Evolutionary conservation across 1,140 invertebrate genomes (phyloP).

Genomic region (Reticulitermes speratus): DNA sequence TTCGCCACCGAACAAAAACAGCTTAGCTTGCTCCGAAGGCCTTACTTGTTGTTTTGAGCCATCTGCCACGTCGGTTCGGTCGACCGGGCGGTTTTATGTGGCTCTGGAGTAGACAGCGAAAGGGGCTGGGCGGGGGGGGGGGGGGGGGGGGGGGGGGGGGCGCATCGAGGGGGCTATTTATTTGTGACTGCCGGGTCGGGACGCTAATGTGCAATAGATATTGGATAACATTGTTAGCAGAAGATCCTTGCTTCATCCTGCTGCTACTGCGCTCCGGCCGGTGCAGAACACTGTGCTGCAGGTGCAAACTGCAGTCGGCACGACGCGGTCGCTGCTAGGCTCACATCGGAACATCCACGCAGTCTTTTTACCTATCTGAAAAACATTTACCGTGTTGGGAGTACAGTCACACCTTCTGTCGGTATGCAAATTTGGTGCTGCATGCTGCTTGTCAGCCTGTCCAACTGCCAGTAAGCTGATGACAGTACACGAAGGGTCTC

Average conservation of each 20-base stretch:
- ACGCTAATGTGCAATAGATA: background rate
- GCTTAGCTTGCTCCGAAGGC: background rate
- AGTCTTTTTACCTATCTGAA: too few species aligned
- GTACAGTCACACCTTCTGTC: too few species aligned
- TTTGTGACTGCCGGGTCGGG: conserved; percentile 4
- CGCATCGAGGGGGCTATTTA: background rate
- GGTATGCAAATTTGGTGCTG: too few species aligned
- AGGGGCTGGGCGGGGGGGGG: too few species aligned
- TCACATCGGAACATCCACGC: too few species aligned
- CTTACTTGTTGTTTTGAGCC: background rate
- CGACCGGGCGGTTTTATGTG: background rate
- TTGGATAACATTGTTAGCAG: background rate
- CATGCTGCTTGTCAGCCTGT: too few species aligned
- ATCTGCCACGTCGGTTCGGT: background rate
- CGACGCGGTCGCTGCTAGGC: too few species aligned
- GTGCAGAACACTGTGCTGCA: background rate
- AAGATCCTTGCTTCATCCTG: background rate
- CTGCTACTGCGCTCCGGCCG: background rate
- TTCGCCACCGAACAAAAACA: background rate
- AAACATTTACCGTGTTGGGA: too few species aligned
- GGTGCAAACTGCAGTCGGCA: too few species aligned
- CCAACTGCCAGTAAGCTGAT: too few species aligned
- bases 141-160: too few species aligned
- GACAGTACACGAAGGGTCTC: too few species aligned
- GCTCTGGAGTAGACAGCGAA: background rate